Base-by-base conservation (phyloP, 35 echinoderm and acorn worm species). In the Apostichopus japonicus region DNA sequence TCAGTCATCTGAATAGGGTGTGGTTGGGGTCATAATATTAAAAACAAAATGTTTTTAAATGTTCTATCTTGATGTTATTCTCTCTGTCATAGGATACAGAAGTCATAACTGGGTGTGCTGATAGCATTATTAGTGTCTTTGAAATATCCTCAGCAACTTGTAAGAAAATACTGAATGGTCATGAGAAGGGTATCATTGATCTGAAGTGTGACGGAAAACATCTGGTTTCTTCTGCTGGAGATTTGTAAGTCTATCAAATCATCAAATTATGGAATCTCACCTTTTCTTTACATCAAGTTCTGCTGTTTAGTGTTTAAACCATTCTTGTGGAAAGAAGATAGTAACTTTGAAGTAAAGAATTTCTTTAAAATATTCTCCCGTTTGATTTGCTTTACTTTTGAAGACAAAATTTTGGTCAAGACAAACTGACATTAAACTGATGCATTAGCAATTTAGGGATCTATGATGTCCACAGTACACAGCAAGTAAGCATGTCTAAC, bases 41-140 rank as follows among this genome's bases (percentile, higher is more conserved):
- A 57, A 57, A 57, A 57, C 9, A 57, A 57, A 57, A 57, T 5
- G 9, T 57, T 5, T 54, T 86, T 7, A 86, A 86, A 86, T 53
- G 19, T 56, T 10, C 24, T 52, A 1, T 33, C 17, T 21, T 7
- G 54, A 33, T 21, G 56, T 86, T 24, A 0, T 21, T 22, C 51
- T 53, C 13, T 86, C 15, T 22, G 0, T 86, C 6, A 78, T 55
- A 90, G 53, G 88, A 67, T 11, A 51, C 19, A 55, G 59, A 77
- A 22, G 27, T 90, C 21, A 67, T 76, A 8, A 95, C 94, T 55
- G 94, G 94, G 6, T 93, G 92, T 86, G 51, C 78, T 22, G 94
- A 95, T 62, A 75, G 87, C 21, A 16, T 95, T 5, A 51, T 95
- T 16, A 77, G 94, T 25, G 94, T 95, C 57, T 93, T 90, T 67